Conservation (phyloP, 2,113 vertebrate genomes). For the Ammodytes marinus region DNA sequence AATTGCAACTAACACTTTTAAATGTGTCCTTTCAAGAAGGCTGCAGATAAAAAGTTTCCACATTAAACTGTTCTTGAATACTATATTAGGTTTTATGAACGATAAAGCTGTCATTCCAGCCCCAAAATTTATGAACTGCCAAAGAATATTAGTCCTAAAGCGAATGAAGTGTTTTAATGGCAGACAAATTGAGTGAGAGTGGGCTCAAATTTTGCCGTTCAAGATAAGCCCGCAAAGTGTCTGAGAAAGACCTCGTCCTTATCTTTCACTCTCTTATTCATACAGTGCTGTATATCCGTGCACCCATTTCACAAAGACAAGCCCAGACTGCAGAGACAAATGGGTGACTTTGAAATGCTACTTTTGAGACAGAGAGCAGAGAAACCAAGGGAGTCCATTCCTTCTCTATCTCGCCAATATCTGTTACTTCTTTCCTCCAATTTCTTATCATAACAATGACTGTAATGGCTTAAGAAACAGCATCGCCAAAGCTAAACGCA, state of each 20-base stretch:
- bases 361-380: conserved; percentile 35
- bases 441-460: conserved; percentile 3
- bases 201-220: conserved; percentile 45
- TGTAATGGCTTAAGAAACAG: background rate
- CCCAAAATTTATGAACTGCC: conserved; percentile 39
- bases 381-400: conserved; percentile 37
- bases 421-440: background rate
- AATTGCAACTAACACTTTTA: conserved; percentile 10
- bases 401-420: too few species aligned
- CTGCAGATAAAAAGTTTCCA: conserved; percentile 30
- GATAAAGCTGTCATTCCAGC: conserved; percentile 49
- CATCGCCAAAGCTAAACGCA: background rate
- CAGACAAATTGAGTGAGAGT: conserved; percentile 34
- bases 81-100: conserved; percentile 43
- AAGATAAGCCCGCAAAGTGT: conserved; percentile 58
- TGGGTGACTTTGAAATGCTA: conserved; percentile 62
- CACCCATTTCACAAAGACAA: conserved; percentile 51
- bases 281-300: conserved; percentile 46
- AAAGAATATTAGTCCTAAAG: conserved; percentile 48
- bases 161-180: conserved; percentile 46
- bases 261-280: conserved; percentile 69
- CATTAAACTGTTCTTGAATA: conserved; percentile 32
- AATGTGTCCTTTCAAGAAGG: conserved; percentile 15
- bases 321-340: conserved; percentile 59
- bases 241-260: conserved; percentile 57